Conservation (phyloP, 2,888 invertebrate genomes). For the Nomada fucata region DNA sequence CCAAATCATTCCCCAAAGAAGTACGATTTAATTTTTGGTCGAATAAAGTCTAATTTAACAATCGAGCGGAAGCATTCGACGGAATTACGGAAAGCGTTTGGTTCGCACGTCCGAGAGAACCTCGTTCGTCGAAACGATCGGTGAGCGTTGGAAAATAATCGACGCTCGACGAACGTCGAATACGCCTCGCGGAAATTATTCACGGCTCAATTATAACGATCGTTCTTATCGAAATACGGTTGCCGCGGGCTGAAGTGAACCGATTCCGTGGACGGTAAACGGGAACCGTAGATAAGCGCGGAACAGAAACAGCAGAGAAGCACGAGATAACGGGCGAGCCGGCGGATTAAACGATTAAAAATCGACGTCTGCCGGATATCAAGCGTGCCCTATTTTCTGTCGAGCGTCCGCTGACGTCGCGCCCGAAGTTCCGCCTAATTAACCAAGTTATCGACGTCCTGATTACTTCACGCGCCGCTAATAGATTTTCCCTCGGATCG, state of each 20-base stretch:
- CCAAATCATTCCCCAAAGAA: too few relatives aligned
- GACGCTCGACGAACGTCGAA: neutral
- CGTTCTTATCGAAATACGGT: conserved; percentile 32
- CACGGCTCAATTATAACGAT: conserved; percentile 19
- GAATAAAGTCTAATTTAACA: too few relatives aligned
- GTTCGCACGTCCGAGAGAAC: too few relatives aligned
- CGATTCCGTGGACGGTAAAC: conserved; percentile 21
- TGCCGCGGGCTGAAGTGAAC: conserved; percentile 4
- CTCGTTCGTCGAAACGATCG: neutral
- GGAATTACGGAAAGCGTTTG: neutral
- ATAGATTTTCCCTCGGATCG: conserved; percentile 1
- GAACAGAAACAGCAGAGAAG: conserved; percentile 9
- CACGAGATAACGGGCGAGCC: conserved; percentile 42
- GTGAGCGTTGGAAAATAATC: neutral
- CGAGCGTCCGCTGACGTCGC: conserved; percentile 8
- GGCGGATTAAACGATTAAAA: conserved; percentile 54
- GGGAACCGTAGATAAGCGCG: neutral
- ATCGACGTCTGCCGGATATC: conserved; percentile 39
- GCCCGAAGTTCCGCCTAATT: conserved; percentile 34
- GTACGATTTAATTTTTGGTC: too few relatives aligned
- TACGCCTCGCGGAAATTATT: conserved; percentile 7
- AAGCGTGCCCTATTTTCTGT: conserved; percentile 46
- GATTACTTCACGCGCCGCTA: conserved; percentile 13
- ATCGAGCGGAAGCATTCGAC: too few relatives aligned
- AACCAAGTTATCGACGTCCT: conserved; percentile 30